Percentiles rank a stretch among this genome's conserved stretches.
phyloP scores from a whole-genome alignment of 2,113 vertebrate genomes.

The Myiozetetes cayanensis region DNA sequence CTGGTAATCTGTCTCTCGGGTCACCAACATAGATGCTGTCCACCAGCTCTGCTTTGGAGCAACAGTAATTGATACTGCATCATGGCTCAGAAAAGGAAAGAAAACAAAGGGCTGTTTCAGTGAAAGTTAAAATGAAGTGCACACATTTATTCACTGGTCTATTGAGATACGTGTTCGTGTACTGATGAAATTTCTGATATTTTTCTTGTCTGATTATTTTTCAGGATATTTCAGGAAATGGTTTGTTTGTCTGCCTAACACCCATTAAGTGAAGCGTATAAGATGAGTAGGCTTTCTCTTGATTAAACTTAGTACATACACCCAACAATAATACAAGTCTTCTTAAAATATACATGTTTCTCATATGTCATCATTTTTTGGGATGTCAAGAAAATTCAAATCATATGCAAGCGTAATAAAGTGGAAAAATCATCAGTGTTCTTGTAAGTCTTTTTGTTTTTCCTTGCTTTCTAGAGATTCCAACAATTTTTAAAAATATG shows the following conservation, averaged over 20 bases:
- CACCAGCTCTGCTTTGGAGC: not conserved
- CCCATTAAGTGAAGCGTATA: not conserved
- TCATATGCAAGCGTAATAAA: conserved; percentile 45
- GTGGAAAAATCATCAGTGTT: conserved; percentile 1
- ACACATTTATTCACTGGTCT: not conserved
- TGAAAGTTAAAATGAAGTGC: not conserved
- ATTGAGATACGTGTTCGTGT: not conserved
- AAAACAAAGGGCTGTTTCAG: not conserved
- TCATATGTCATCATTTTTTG: conserved; percentile 8
- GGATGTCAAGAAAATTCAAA: conserved; percentile 44
- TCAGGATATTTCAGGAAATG: conserved; percentile 35
- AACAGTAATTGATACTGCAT: not conserved
- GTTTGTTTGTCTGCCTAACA: conserved; percentile 33
- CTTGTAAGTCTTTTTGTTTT: not conserved
- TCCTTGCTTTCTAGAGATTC: conserved; percentile 38
- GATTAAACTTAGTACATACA: conserved; percentile 29
- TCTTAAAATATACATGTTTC: conserved; percentile 57
- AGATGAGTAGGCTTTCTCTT: not conserved
- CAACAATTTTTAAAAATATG: conserved; percentile 21
- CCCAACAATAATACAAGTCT: conserved; percentile 16
- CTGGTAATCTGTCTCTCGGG: not conserved
- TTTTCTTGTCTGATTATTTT: conserved; percentile 38
- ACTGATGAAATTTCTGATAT: conserved; percentile 19
- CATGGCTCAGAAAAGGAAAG: not conserved
- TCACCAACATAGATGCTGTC: not conserved